Percentiles rank a stretch among this genome's conserved stretches.
These are phyloP conservation scores for Entomyzon cyanotis DNA, from an alignment of 2,113 vertebrate species.

Conservation along the genomic window DNA sequence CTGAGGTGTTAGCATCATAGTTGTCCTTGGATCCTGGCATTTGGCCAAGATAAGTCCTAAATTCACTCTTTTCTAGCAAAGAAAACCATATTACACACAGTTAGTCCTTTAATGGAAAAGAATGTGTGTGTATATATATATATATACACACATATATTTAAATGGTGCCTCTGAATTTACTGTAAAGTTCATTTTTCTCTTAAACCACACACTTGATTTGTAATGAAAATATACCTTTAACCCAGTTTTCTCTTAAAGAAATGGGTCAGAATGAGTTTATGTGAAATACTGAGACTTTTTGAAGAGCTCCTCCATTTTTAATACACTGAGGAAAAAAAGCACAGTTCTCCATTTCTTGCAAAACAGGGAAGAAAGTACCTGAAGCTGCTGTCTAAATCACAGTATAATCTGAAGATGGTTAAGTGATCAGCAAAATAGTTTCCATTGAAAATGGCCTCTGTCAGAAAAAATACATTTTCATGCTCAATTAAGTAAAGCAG, in stretches of 20 bases:
- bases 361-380: background rate
- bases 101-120: background rate
- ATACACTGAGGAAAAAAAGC: background rate
- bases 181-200: background rate
- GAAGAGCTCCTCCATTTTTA: background rate
- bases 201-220: background rate
- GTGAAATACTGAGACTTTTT: background rate
- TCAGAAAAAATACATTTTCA: background rate
- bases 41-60: background rate
- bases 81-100: background rate
- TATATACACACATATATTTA: fast-evolving
- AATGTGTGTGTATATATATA: fast-evolving
- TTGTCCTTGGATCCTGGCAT: background rate
- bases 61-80: background rate
- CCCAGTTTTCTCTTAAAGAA: background rate
- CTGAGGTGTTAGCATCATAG: background rate
- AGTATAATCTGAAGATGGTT: background rate
- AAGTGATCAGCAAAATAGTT: background rate
- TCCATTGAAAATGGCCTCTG: background rate
- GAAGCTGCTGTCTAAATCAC: background rate
- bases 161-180: background rate
- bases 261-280: background rate
- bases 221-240: background rate
- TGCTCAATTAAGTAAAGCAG: background rate
- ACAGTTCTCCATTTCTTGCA: background rate